Evolutionary conservation across 2,888 invertebrate genomes (phyloP).

Genomic region (Carterocephalus palaemon): DNA sequence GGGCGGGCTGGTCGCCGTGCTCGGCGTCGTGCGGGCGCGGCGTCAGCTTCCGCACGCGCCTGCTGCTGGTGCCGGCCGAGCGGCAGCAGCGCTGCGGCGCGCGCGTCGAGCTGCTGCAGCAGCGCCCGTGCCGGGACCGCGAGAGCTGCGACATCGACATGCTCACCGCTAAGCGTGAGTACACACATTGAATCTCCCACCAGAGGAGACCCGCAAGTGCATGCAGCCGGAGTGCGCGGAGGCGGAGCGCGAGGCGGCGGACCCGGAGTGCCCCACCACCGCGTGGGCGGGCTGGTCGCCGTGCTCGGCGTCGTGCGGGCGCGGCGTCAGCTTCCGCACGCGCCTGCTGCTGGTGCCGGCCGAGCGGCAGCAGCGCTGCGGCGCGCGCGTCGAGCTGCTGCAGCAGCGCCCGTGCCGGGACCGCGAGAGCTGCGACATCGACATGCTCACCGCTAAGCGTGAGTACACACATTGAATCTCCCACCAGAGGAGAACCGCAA

Average conservation of each 20-base stretch:
- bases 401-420: constrained; percentile 86
- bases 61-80: constrained; percentile 82
- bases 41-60: constrained; percentile 83
- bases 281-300: constrained; percentile 96
- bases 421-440: constrained; percentile 83
- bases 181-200: background rate
- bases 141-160: constrained; percentile 85
- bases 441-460: constrained; percentile 88
- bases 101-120: constrained; percentile 86
- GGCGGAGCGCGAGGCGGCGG: constrained; percentile 66
- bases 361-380: constrained; percentile 82
- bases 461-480: constrained; percentile 31
- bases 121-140: constrained; percentile 83
- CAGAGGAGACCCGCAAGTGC: constrained; percentile 89
- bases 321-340: constrained; percentile 85
- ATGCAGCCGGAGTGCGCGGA: constrained; percentile 84
- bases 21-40: constrained; percentile 93
- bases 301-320: constrained; percentile 93
- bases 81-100: constrained; percentile 82
- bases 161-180: constrained; percentile 86
- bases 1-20: constrained; percentile 96
- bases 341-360: constrained; percentile 84
- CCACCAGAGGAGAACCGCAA: constrained; percentile 86
- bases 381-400: constrained; percentile 82
- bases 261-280: constrained; percentile 87